These are phyloP conservation scores for Chrysochloris asiatica DNA, from an alignment of 2,113 vertebrate genomes.

Conservation along the genomic window DNA sequence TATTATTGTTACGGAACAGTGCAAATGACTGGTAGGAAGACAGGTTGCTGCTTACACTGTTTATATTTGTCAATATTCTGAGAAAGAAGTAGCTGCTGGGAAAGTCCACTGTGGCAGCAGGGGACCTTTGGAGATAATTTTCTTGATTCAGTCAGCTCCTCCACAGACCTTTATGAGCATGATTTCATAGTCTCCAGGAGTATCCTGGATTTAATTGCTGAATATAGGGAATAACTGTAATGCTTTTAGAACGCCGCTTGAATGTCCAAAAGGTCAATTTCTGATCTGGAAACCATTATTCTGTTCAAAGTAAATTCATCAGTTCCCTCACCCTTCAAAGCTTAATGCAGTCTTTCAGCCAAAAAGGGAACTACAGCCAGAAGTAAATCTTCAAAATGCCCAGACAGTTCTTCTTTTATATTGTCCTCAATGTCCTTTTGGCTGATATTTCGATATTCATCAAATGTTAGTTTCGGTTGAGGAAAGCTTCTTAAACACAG, in stretches of 20 bases:
- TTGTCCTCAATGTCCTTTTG: slow-evolving; percentile 92
- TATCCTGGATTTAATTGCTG: slow-evolving; percentile 85
- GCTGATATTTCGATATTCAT: slow-evolving; percentile 89
- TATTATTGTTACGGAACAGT: slow-evolving; percentile 36
- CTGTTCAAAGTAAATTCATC: slow-evolving; percentile 88
- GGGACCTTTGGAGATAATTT: no score
- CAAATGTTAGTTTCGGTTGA: slow-evolving; percentile 89
- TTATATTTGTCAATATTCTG: slow-evolving; percentile 4
- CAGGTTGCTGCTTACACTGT: slow-evolving; percentile 13
- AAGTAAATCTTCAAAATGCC: slow-evolving; percentile 87
- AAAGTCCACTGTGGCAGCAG: fast-evolving
- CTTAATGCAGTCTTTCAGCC: no score
- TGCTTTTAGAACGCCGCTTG: slow-evolving; percentile 89
- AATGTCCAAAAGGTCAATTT: slow-evolving; percentile 92
- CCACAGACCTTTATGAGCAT: slow-evolving; percentile 72
- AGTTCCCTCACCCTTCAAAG: no score
- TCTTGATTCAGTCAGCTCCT: slow-evolving; percentile 66
- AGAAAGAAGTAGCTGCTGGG: background rate
- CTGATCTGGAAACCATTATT: slow-evolving; percentile 90
- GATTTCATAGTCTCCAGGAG: slow-evolving; percentile 58
- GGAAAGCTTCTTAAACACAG: slow-evolving; percentile 88
- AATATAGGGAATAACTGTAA: slow-evolving; percentile 86
- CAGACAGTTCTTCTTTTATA: slow-evolving; percentile 91
- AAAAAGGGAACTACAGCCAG: no score
- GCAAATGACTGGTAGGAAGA: slow-evolving; percentile 21